Conservation (phyloP, 2,888 invertebrate genomes). For the Abrostola tripartita region DNA sequence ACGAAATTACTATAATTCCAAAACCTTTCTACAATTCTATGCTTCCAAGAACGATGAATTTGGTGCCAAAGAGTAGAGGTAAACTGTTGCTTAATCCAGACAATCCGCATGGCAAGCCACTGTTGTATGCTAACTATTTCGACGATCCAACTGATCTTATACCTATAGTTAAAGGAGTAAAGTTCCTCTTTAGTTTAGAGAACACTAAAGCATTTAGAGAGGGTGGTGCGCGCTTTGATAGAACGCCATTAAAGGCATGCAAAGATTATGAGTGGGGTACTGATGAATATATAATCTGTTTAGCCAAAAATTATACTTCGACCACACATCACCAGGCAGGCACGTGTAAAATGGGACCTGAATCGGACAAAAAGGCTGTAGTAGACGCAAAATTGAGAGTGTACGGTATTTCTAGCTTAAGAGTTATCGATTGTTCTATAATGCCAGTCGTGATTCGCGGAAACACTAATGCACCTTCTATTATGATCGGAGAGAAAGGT, state of each 20-base stretch:
- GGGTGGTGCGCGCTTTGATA: conserved; percentile 86
- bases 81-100: conserved; percentile 88
- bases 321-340: conserved; percentile 82
- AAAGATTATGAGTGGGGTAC: conserved; percentile 86
- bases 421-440: conserved; percentile 93
- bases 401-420: conserved; percentile 87
- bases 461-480: conserved; percentile 93
- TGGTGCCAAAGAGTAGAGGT: conserved; percentile 90
- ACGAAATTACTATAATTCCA: conserved; percentile 77
- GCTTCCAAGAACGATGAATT: conserved; percentile 86
- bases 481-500: conserved; percentile 92
- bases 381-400: conserved; percentile 91
- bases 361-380: conserved; percentile 88
- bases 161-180: conserved; percentile 88
- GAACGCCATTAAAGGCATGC: conserved; percentile 88
- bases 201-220: conserved; percentile 87
- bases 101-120: conserved; percentile 91
- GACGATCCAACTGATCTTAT: conserved; percentile 88
- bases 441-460: conserved; percentile 93
- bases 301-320: conserved; percentile 88
- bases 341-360: conserved; percentile 86
- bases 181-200: conserved; percentile 87
- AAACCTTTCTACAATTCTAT: conserved; percentile 89
- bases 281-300: conserved; percentile 90
- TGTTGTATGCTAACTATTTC: conserved; percentile 91